These are phyloP conservation scores for Takifugu rubripes DNA, from an alignment of 2,797 vertebrate species.

Conservation along the genomic window DNA sequence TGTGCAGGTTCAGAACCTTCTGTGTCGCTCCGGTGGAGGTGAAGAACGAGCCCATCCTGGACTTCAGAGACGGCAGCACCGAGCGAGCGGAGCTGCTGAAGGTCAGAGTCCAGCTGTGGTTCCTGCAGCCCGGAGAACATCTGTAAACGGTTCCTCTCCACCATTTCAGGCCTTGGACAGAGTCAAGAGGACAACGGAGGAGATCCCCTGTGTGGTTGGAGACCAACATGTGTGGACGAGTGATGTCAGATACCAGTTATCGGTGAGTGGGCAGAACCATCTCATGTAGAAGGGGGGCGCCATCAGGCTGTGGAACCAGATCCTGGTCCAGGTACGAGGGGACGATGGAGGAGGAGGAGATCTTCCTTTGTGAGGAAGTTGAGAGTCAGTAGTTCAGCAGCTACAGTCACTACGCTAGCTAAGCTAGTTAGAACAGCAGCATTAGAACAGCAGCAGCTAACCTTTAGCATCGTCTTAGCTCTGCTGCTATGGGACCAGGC, in stretches of 20 bases:
- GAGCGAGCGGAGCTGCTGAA: conserved; percentile 82
- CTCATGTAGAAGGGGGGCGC: too few relatives aligned
- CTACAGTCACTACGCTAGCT: too few relatives aligned
- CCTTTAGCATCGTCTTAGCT: too few relatives aligned
- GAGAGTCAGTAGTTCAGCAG: too few relatives aligned
- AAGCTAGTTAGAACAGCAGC: too few relatives aligned
- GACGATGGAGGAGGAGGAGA: too few relatives aligned
- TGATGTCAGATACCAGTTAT: conserved; percentile 84
- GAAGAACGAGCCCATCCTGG: conserved; percentile 87
- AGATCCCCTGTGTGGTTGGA: conserved; percentile 89
- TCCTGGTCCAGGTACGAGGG: too few relatives aligned
- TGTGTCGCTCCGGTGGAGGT: conserved; percentile 73
- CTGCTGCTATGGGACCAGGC: too few relatives aligned
- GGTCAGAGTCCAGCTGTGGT: conserved; percentile 58
- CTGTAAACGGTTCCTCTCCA: not conserved
- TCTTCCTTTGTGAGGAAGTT: too few relatives aligned
- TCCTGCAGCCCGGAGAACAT: too few relatives aligned
- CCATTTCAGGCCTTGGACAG: conserved; percentile 75
- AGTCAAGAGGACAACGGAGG: conserved; percentile 82
- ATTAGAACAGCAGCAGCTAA: too few relatives aligned
- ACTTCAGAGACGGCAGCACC: conserved; percentile 78
- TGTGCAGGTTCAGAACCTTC: conserved; percentile 74
- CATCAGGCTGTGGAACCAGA: too few relatives aligned
- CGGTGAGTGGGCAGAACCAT: conserved; percentile 70
- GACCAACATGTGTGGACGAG: conserved; percentile 90